Evolutionary conservation across 1,140 invertebrate species (phyloP).

Genomic region (Hyles euphorbiae): DNA sequence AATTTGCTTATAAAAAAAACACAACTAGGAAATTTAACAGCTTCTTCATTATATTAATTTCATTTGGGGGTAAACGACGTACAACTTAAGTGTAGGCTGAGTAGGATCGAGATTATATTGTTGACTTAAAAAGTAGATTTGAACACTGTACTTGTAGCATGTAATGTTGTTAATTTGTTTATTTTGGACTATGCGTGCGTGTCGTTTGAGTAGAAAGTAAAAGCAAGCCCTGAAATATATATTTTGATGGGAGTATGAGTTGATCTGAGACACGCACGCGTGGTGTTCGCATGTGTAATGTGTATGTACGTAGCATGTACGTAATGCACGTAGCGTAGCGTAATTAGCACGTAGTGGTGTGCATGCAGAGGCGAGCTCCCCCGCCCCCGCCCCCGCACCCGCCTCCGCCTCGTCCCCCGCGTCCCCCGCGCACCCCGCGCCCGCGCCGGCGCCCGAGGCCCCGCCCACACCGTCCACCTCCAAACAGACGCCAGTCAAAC

Average conservation of each 20-base stretch:
- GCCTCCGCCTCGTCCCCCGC: conserved; percentile 4
- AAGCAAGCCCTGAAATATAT: neutral
- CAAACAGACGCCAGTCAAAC: conserved; percentile 61
- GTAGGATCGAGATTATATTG: neutral
- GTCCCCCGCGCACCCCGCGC: conserved; percentile 10
- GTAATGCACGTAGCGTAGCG: conserved; percentile 52
- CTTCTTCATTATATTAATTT: no score
- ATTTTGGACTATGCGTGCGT: conserved; percentile 17
- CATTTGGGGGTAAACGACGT: no score
- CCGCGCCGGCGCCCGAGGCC: conserved; percentile 12
- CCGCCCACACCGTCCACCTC: conserved; percentile 35
- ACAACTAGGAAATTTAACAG: no score
- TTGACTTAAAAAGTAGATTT: conserved; percentile 13
- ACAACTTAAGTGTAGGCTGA: no score
- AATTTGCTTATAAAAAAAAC: no score
- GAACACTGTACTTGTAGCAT: conserved; percentile 16
- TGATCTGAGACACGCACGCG: conserved; percentile 18
- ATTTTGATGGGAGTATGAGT: no score
- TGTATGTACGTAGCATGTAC: conserved; percentile 33
- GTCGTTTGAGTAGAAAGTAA: neutral
- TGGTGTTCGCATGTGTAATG: conserved; percentile 33
- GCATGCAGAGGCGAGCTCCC: conserved; percentile 55
- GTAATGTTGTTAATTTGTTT: conserved; percentile 12
- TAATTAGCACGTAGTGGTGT: conserved; percentile 68
- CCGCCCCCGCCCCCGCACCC: conserved; percentile 25